Conservation (phyloP, 2,797 vertebrate species). For the Parambassis ranga region DNA sequence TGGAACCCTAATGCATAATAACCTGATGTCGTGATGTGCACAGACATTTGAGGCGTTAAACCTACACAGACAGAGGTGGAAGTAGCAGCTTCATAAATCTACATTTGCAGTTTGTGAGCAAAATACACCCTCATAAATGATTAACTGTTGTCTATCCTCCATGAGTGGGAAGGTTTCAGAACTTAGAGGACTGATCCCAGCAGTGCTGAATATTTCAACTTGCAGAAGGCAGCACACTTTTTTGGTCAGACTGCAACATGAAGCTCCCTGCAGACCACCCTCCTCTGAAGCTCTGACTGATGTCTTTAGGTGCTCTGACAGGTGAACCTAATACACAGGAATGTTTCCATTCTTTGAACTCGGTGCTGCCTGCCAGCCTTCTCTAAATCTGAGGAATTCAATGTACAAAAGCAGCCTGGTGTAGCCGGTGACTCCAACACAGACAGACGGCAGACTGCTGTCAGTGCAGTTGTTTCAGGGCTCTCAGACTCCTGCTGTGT, state of each 20-base stretch:
- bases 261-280: conserved; percentile 52
- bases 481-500: conserved; percentile 46
- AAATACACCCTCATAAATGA: not conserved
- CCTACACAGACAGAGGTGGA: no score
- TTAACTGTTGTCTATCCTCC: not conserved
- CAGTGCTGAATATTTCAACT: conserved; percentile 20
- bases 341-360: conserved; percentile 64
- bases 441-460: conserved; percentile 35
- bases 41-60: no score
- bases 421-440: conserved; percentile 14
- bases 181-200: conserved; percentile 3
- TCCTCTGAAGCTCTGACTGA: conserved; percentile 50
- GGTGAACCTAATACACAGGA: conserved; percentile 58
- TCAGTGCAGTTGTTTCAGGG: conserved; percentile 53
- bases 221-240: not conserved
- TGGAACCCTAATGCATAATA: no score
- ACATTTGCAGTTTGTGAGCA: not conserved
- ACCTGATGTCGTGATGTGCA: no score
- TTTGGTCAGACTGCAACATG: conserved; percentile 8
- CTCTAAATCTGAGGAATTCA: conserved; percentile 54
- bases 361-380: conserved; percentile 7
- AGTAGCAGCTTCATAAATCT: not conserved
- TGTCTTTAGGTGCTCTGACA: conserved; percentile 55
- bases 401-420: conserved; percentile 48
- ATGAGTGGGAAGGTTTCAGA: not conserved